Evolutionary conservation across 2,113 vertebrate genomes (phyloP).

Genomic region (Brachypodius melanocephalos): DNA sequence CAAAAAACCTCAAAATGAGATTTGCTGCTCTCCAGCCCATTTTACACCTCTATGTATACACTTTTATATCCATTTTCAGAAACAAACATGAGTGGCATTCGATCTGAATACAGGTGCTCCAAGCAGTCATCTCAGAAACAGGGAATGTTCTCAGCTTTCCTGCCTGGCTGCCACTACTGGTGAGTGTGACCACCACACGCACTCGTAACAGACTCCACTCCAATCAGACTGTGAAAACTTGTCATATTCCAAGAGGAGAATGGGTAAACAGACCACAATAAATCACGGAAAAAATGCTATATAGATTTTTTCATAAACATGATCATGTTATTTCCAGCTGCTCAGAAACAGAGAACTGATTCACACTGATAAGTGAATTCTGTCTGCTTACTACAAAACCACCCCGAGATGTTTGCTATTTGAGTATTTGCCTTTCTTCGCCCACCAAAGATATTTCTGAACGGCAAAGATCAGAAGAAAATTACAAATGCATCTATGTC

Average conservation of each 20-base stretch:
- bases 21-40: background rate
- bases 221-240: background rate
- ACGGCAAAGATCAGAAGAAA: background rate
- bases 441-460: background rate
- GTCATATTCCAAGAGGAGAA: background rate
- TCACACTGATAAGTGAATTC: background rate
- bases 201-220: background rate
- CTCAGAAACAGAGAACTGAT: background rate
- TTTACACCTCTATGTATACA: background rate
- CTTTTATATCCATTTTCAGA: background rate
- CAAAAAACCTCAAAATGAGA: background rate
- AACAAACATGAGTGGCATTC: background rate
- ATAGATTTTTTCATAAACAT: too few relatives aligned
- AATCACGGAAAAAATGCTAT: background rate
- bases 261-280: background rate
- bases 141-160: background rate
- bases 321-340: background rate
- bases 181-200: accelerated
- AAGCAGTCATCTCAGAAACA: background rate
- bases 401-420: background rate
- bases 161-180: background rate
- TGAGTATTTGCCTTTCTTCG: background rate
- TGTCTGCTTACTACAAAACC: background rate
- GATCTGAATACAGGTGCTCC: background rate
- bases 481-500: background rate